Base-by-base conservation (phyloP, 2,113 vertebrate genomes). In the Sclerurus mexicanus region DNA sequence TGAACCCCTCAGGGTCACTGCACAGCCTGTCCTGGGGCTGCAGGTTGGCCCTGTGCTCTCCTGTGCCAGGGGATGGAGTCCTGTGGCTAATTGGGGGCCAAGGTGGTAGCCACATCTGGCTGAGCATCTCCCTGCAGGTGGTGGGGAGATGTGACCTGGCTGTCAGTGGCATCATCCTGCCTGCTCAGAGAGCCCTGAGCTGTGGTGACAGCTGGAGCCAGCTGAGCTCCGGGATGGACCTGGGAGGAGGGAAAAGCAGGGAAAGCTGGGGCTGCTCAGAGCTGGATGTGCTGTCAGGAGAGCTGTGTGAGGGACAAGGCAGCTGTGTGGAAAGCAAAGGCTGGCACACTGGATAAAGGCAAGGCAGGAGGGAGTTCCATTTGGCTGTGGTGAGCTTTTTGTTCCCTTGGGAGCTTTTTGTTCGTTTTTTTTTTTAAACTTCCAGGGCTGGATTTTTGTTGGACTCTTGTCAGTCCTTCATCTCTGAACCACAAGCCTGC, bases 111-210 rank as follows among this genome's bases (percentile, higher is more conserved):
- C 25, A 2, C 10, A 6, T 44, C 6, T 4, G 50, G 69, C 76
- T 13, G 64, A 59, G 85, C 87, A n/a, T 85, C 75, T 72, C 95
- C 10, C 94, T 1, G 95, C 91, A 86, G 97, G 96, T 75, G 87
- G 69, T 4, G 31, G 69, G 27, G 46, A 24, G 86, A 64, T 58
- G 81, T 97, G 97, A 97, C 96, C 97, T 97, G 78, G 37, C 95
- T 97, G 97, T 96, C 91, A 93, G 49, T 18, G 81, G 92, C 68
- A 96, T 96, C 72, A 63, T 55, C 66, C 68, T 2, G n/a, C 42
- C 66, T 13, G 53, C 67, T 55, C 12, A 3, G 72, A 89, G 74
- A 40, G n/a, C 94, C 11, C 1, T 33, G 80, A 90, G 95, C 92
- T 89, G 8, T 79, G 85, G 31, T 50, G 96, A 85, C 96, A 96